These are phyloP conservation scores for Panorpa germanica DNA, from an alignment of 2,888 invertebrate genomes.

Conservation along the genomic window DNA sequence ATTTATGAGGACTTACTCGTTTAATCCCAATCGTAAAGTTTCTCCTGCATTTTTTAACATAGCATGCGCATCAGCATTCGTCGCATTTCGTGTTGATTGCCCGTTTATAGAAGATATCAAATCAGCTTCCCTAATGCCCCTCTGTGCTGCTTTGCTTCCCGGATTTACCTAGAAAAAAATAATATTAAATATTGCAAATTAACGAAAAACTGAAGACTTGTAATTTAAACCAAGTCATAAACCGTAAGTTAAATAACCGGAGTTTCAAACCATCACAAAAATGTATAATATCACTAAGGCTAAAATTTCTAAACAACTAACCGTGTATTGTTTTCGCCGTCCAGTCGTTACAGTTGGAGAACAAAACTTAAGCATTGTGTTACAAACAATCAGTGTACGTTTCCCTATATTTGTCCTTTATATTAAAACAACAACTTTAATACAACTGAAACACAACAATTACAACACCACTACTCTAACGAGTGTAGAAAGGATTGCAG, in stretches of 20 bases:
- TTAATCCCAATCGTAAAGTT: constrained; percentile 43
- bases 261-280: no score
- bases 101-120: constrained; percentile 65
- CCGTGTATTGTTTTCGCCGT: constrained; percentile 16
- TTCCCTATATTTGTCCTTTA: not conserved
- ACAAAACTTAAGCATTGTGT: constrained; percentile 26
- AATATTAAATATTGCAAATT: constrained; percentile 4
- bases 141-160: constrained; percentile 64
- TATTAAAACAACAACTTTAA: not conserved
- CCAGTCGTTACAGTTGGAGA: constrained; percentile 20
- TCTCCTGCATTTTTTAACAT: constrained; percentile 53
- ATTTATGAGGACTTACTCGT: constrained; percentile 44
- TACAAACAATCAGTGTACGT: constrained; percentile 2
- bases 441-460: not conserved
- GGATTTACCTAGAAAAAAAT: constrained; percentile 57
- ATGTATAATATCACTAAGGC: constrained; percentile 3
- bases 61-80: constrained; percentile 52
- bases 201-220: not conserved
- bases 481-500: constrained; percentile 1
- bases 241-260: constrained; percentile 1
- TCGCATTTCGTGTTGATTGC: constrained; percentile 41
- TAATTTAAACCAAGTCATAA: constrained; percentile 1
- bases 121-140: constrained; percentile 66
- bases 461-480: not conserved
- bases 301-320: constrained; percentile 9